Evolutionary conservation across 1,140 invertebrate species (phyloP), one percentile per base, ranked within the genome.

Genomic region (Sitodiplosis mosellana): DNA sequence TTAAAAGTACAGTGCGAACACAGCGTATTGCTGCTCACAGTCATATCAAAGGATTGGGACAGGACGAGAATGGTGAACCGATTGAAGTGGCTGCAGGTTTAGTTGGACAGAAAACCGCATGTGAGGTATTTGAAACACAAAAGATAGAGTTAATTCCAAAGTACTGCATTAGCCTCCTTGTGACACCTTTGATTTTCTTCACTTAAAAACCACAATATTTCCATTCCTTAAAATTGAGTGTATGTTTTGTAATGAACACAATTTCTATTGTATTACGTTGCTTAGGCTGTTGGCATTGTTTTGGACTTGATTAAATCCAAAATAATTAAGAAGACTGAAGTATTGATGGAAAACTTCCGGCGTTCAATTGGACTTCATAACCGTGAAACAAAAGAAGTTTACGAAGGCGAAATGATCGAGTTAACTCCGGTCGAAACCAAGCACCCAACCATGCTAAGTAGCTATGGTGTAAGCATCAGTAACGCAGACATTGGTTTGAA

Each of bases 251-350:
- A 27, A 27, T 27, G 27, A 27, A 27, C 10, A n/a, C n/a, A n/a
- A 10, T 27, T 27, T 20, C 40, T 50, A 14, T 27, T 27, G 11
- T 19, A n/a, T 7, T 14, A 36, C 70, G 21, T 70, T 73, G n/a
- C 73, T 47, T 56, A 93, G 89, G 94, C 94, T 52, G 92, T 91
- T 48, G 95, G 95, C 19, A 79, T 99, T 48, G 81, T 99, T 2
- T 91, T 98, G 0, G 95, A 99, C 58, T 80, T 99, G 71, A 97
- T 99, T 46, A 83, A 81, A 59, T 79, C 82, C 8, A 99, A 98
- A 66, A 97, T 93, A 65, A 97, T 99, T n/a, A 99, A 99, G 64
- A 99, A 99, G 62, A 99, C 96, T 2, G 96, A 99, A 70, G 93
- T 99, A 1, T 66, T 99, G 0, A 99, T 99, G 95, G 96, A 99